Conservation (phyloP, 2,888 invertebrate genomes). For the Rotaria sp. region DNA sequence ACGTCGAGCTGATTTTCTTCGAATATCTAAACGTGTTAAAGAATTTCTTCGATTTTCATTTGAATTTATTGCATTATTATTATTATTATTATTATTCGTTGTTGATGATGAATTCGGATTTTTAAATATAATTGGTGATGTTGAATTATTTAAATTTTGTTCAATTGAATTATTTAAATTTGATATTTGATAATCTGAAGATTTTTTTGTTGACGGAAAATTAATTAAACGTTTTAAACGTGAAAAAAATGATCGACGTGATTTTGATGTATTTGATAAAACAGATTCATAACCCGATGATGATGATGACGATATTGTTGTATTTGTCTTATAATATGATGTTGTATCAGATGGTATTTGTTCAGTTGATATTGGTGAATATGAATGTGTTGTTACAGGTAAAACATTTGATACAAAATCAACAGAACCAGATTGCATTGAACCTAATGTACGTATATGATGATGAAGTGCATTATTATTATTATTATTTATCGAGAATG, state of each 20-base stretch:
- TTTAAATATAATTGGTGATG: background rate
- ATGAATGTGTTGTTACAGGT: background rate
- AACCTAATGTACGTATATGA: background rate
- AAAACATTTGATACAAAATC: slow-evolving; percentile 3
- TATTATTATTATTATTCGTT: background rate
- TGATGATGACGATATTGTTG: background rate
- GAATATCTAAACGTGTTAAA: slow-evolving; percentile 7
- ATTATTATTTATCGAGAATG: background rate
- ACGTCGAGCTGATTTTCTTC: slow-evolving; percentile 14
- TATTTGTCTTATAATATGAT: background rate
- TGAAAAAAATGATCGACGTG: background rate
- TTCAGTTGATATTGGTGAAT: background rate
- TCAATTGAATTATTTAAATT: background rate
- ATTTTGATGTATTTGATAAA: background rate
- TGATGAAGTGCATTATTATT: background rate
- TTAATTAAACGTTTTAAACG: slow-evolving; percentile 25
- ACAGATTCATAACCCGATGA: background rate
- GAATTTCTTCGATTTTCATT: background rate
- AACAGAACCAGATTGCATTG: background rate
- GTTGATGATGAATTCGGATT: background rate
- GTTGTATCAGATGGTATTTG: background rate
- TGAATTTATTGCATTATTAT: background rate
- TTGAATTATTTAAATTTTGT: background rate
- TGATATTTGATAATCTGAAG: background rate
- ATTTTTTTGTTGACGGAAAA: background rate